phyloP scores from a whole-genome alignment of 2,797 vertebrate genomes.

The Pangasius larnaudii region DNA sequence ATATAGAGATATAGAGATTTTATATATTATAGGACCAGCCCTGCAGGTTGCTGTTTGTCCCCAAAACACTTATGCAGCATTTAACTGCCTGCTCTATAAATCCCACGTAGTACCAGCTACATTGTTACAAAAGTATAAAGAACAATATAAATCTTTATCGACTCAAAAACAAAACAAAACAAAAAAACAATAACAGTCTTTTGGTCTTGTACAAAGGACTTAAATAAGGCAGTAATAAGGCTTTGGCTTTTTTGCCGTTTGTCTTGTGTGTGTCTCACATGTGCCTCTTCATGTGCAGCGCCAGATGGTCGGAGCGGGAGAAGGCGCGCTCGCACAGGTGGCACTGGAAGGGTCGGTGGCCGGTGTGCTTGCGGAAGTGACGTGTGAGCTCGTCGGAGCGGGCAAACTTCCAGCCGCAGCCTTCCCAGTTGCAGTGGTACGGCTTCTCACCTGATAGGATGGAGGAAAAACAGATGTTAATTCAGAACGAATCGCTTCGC shows the following conservation, averaged over 20 bases:
- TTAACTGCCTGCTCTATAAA: slow-evolving; percentile 58
- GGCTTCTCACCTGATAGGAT: slow-evolving; percentile 90
- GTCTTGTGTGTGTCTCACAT: slow-evolving; percentile 77
- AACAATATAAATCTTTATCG: slow-evolving; percentile 72
- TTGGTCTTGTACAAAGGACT: slow-evolving; percentile 73
- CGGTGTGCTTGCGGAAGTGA: slow-evolving; percentile 98
- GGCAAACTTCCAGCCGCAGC: slow-evolving; percentile 99
- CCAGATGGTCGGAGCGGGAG: slow-evolving; percentile 96
- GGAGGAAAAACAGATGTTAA: slow-evolving; percentile 17
- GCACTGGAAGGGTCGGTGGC: slow-evolving; percentile 97
- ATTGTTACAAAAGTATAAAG: slow-evolving; percentile 74
- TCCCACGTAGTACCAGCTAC: slow-evolving; percentile 88
- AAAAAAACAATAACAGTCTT: slow-evolving; percentile 58
- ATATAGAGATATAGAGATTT: slow-evolving; percentile 1
- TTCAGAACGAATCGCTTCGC: not conserved
- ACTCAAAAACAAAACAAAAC: slow-evolving; percentile 52
- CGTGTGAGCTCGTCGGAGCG: slow-evolving; percentile 96
- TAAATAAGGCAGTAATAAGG: slow-evolving; percentile 72
- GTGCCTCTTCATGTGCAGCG: slow-evolving; percentile 98
- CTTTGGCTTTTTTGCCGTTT: slow-evolving; percentile 13
- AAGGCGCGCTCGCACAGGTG: slow-evolving; percentile 97
- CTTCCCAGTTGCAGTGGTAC: slow-evolving; percentile 98
- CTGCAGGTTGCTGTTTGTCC: slow-evolving; percentile 73
- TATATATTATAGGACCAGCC: slow-evolving; percentile 76
- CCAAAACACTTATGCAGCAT: slow-evolving; percentile 73